These are phyloP conservation scores for Illadopsis cleaveri DNA, from an alignment of 2,113 vertebrate genomes.

Conservation along the genomic window DNA sequence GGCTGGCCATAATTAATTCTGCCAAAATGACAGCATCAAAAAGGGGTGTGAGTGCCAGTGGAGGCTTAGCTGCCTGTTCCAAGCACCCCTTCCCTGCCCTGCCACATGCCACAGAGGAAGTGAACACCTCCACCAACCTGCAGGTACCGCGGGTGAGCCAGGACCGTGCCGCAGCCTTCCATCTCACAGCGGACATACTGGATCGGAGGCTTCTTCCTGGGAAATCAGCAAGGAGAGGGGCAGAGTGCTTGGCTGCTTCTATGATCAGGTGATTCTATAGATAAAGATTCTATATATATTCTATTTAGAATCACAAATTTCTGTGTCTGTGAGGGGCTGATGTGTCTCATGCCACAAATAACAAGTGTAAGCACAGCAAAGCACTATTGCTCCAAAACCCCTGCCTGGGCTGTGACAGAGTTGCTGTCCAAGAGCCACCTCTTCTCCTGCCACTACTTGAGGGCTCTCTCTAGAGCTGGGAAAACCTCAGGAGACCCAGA, in stretches of 20 bases:
- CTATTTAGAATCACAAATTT: neutral
- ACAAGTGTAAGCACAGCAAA: neutral
- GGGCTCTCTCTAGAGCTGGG: neutral
- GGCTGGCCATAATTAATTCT: neutral
- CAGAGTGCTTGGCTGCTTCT: neutral
- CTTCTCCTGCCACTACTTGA: neutral
- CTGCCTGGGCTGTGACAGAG: neutral
- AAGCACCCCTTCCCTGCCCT: neutral
- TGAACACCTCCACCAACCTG: conserved; percentile 77
- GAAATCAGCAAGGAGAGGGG: neutral
- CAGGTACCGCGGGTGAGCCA: conserved; percentile 94
- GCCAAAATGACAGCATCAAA: neutral
- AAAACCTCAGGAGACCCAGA: neutral
- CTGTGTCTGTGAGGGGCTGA: neutral
- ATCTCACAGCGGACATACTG: conserved; percentile 98
- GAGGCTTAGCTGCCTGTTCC: neutral
- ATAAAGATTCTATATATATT: neutral
- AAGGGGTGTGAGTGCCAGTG: neutral
- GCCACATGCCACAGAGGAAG: neutral
- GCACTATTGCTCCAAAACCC: neutral
- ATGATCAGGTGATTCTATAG: neutral
- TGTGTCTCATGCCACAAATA: neutral
- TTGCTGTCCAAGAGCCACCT: neutral
- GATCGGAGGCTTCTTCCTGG: conserved; percentile 97
- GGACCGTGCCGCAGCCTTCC: conserved; percentile 95